A percentile compares a stretch with the other conserved stretches of the same genome.
phyloP scores from a whole-genome alignment of 2,888 invertebrate genomes.

The Harpalus rufipes region DNA sequence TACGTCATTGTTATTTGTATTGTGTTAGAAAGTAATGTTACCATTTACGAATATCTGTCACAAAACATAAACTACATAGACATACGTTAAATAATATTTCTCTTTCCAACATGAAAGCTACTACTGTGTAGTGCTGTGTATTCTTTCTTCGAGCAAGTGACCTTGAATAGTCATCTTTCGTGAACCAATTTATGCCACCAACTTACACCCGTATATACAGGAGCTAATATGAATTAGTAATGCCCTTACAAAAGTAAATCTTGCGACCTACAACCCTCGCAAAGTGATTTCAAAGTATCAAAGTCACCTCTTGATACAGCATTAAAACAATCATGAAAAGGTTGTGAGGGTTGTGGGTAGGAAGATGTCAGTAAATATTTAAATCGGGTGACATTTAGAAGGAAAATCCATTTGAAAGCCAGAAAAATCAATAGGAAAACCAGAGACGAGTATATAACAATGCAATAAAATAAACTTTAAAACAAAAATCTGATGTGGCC shows the following conservation, averaged over 20 bases:
- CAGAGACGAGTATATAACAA: not conserved
- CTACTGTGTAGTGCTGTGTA: no score
- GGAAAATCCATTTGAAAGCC: not conserved
- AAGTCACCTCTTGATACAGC: not conserved
- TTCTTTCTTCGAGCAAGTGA: no score
- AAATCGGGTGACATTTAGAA: not conserved
- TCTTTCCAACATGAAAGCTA: no score
- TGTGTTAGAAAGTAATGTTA: no score
- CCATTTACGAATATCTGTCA: no score
- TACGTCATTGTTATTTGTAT: no score
- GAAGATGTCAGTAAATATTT: not conserved
- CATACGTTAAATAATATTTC: no score
- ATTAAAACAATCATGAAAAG: conserved; percentile 2
- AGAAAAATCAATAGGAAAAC: not conserved
- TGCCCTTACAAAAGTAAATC: not conserved
- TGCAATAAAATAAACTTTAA: not conserved
- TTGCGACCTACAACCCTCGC: not conserved
- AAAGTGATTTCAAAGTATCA: not conserved
- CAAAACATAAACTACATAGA: no score
- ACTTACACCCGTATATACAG: not conserved
- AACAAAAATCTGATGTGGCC: no score
- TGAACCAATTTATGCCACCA: no score
- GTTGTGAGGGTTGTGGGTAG: not conserved
- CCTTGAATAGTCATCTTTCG: no score
- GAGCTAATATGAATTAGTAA: not conserved